Conservation (phyloP, 2,797 vertebrate genomes). For the Oreortyx pictus region DNA sequence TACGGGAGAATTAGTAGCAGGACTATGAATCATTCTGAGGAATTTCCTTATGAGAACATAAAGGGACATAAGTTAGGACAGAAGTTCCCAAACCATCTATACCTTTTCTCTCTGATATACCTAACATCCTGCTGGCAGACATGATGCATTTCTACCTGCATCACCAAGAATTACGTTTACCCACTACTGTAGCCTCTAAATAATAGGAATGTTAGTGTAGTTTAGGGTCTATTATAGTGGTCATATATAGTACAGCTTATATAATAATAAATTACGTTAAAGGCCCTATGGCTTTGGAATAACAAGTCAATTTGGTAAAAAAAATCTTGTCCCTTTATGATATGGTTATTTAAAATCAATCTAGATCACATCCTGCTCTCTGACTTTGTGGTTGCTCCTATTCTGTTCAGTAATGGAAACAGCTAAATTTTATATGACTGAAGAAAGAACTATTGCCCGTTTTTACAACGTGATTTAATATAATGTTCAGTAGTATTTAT, state of each 20-base stretch:
- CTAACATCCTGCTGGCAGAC: rapidly evolving
- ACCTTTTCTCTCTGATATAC: background rate
- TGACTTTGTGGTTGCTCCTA: background rate
- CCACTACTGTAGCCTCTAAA: background rate
- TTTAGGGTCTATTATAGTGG: background rate
- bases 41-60: background rate
- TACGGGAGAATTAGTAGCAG: background rate
- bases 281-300: background rate
- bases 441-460: background rate
- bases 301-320: background rate
- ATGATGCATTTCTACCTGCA: background rate
- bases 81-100: background rate
- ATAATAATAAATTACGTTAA: background rate
- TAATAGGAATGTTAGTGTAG: background rate
- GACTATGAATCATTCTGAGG: background rate
- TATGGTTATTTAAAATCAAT: background rate
- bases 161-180: background rate
- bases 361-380: background rate
- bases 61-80: background rate
- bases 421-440: background rate
- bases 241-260: background rate
- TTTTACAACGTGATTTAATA: background rate
- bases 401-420: background rate
- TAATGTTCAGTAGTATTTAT: background rate
- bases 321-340: background rate